Conservation (phyloP, 2,113 vertebrate genomes). For the Anguilla rostrata region DNA sequence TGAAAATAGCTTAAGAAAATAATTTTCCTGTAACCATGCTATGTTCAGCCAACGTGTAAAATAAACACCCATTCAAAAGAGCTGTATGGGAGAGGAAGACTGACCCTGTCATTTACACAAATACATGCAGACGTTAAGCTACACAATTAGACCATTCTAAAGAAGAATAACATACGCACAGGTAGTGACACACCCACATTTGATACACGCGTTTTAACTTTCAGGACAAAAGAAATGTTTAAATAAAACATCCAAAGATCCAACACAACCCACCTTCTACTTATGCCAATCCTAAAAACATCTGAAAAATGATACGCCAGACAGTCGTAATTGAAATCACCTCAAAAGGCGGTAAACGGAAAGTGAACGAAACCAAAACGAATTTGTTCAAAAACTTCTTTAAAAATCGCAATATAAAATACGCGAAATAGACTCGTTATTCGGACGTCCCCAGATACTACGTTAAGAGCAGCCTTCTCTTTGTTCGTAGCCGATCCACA, state of each 20-base stretch:
- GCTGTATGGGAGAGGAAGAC: background rate
- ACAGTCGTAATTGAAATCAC: background rate
- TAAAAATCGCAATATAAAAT: background rate
- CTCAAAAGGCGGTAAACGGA: background rate
- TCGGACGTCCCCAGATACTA: slow-evolving; percentile 30
- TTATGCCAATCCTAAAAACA: background rate
- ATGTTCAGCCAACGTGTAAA: background rate
- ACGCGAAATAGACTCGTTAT: slow-evolving; percentile 47
- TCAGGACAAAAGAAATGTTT: background rate
- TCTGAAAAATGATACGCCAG: background rate
- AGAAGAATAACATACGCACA: background rate
- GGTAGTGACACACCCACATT: background rate
- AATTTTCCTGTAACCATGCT: background rate
- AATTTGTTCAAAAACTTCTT: background rate
- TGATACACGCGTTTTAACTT: background rate
- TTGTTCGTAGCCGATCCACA: slow-evolving; percentile 1
- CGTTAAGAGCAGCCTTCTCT: slow-evolving; percentile 10
- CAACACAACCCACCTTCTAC: slow-evolving; percentile 18
- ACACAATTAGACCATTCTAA: background rate
- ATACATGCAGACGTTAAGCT: background rate
- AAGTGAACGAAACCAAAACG: background rate
- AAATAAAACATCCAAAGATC: slow-evolving; percentile 4
- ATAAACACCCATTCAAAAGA: background rate
- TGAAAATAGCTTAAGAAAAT: background rate
- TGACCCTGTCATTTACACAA: background rate